These are phyloP conservation scores for Pseudomyrmex cubaensis DNA, from an alignment of 1,140 invertebrate genomes.

Conservation along the genomic window DNA sequence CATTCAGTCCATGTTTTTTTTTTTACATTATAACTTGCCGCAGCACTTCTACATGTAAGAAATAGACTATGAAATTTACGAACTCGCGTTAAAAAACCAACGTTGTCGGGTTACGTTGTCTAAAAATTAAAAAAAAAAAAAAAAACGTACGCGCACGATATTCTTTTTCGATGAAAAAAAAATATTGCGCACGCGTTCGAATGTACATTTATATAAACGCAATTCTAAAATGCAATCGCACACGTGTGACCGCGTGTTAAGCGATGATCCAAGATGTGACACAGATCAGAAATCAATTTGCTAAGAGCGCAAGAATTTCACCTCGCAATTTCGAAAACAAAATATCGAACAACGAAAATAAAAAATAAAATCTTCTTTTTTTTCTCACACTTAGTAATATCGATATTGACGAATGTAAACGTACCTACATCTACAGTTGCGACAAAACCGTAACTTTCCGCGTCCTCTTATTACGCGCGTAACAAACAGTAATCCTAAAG, in stretches of 20 bases:
- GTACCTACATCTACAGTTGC: neutral
- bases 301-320: neutral
- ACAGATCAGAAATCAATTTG: conserved; percentile 60
- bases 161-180: conserved; percentile 18
- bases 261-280: conserved; percentile 71
- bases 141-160: conserved; percentile 43
- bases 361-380: too few species aligned
- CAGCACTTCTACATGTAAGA: conserved; percentile 66
- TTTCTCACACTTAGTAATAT: conserved; percentile 18
- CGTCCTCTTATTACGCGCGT: conserved; percentile 69
- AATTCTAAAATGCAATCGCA: conserved; percentile 39
- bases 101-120: conserved; percentile 67
- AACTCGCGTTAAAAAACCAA: conserved; percentile 72
- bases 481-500: conserved; percentile 83
- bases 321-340: neutral
- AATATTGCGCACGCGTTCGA: conserved; percentile 18
- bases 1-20: conserved; percentile 69
- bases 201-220: conserved; percentile 67
- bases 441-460: conserved; percentile 53
- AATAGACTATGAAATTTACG: conserved; percentile 79
- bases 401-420: conserved; percentile 1
- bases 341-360: too few species aligned
- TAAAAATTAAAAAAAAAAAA: conserved; percentile 63
- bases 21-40: conserved; percentile 71
- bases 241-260: conserved; percentile 50